Base-by-base conservation (phyloP, 2,888 invertebrate genomes). In the Slavum lentiscoides region DNA sequence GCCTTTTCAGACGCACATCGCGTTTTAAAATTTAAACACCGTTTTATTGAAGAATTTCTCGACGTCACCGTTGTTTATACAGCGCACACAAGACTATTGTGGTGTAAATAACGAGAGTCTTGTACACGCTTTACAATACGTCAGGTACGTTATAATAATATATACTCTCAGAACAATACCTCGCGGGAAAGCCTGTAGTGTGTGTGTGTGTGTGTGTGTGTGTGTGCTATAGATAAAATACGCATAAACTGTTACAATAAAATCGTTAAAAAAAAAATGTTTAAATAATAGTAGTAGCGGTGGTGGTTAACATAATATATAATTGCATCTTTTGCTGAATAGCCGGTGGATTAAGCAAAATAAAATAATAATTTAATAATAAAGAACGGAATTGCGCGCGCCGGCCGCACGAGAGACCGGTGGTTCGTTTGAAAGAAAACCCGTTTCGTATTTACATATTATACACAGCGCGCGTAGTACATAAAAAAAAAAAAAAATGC, bases 91-190 rank as follows among this genome's bases (percentile, higher is more conserved):
- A 5, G 21, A 64, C 64, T 74, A 66, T 74, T 66, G 64, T 74
- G 49, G 30, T 30, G 30, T 66, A 74, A 66, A 74, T 66, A 74
- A 74, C 74, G 64, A 74, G 74, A 70, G 37, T 68, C 66, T n/a
- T 55, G 64, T 74, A 37, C 64, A 64, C 64, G 64, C 53, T 53
- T 8, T 64, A 64, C 53, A 74, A 64, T 74, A 64, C 37, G 64
- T 74, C 64, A 30, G 30, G 49, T 62, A 23, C 13, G 1, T 53
- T 30, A 30, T 30, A 30, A 30, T 30, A 30, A 30, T 30, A 11
- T 53, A 11, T 15, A 11, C 53, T 43, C 49, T n/a, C 73, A 13
- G 55, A 74, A 74, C 74, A 74, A 74, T 66, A 74, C 74, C 62
- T 74, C 17, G 17, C 53, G 15, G 53, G 17, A 53, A 53, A n/a